Conservation (phyloP, 2,797 vertebrate species). For the Podarcis siculus region DNA sequence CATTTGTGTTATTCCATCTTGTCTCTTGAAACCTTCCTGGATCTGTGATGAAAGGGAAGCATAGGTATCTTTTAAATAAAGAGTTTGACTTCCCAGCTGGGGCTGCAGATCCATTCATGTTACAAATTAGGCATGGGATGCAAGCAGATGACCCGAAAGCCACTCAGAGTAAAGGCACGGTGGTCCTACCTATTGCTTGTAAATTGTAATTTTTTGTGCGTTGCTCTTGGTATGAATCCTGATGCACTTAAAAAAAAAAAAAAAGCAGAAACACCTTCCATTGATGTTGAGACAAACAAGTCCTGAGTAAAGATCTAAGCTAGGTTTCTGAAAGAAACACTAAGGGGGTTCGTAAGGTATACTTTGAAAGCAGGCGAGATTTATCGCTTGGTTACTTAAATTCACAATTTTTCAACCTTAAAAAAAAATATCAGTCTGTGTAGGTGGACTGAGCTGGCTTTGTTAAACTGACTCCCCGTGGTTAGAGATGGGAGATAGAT, state of each 20-base stretch:
- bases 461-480: background rate
- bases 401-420: background rate
- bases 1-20: background rate
- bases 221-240: constrained; percentile 4
- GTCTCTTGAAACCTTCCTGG: background rate
- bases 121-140: constrained; percentile 1
- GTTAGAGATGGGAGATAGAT: too few relatives aligned
- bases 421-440: background rate
- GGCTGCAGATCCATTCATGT: background rate
- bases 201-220: background rate
- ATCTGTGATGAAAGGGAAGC: background rate
- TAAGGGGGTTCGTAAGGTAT: background rate
- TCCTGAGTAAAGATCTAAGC: constrained; percentile 19
- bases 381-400: background rate
- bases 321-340: constrained; percentile 10
- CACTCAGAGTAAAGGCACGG: background rate
- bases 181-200: background rate
- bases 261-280: background rate
- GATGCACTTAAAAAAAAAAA: background rate
- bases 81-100: background rate
- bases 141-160: background rate
- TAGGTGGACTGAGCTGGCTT: background rate
- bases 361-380: background rate
- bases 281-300: constrained; percentile 33
- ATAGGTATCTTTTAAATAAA: background rate